Evolutionary conservation across 1,140 invertebrate genomes (phyloP), one percentile per base, ranked within the genome.

Genomic region (Hermetia illucens): DNA sequence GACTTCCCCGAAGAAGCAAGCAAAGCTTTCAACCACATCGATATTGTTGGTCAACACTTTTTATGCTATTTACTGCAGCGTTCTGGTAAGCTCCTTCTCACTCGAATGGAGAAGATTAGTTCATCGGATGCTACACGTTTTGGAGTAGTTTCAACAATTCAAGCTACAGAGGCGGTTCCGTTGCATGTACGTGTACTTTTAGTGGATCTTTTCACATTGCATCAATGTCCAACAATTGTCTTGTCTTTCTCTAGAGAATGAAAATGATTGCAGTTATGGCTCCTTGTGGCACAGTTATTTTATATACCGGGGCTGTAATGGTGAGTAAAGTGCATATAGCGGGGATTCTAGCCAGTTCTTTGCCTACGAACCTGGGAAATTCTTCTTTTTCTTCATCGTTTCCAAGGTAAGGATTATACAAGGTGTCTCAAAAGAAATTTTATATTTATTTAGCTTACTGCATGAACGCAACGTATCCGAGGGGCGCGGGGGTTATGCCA

Each of bases 211-310:
- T 38, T 40, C 36, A 34, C 21, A 36, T 41, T 42, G 44, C n/a
- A n/a, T n/a, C n/a, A n/a, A n/a, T n/a, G n/a, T n/a, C n/a, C n/a
- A n/a, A n/a, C n/a, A n/a, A n/a, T 45, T 10, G 15, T 41, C 42
- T 41, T 9, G 32, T 38, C 38, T 43, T 42, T 44, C 53, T 59
- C n/a, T 48, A 79, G 69, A 65, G 68, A 50, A 58, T 90, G 39
- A 75, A 83, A 41, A 80, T 92, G 75, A 75, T 90, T 29, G 77
- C 85, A 0, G 67, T 85, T 17, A 69, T 93, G 20, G 88, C 92
- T 64, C 66, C 77, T 17, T 71, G 66, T 33, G 80, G 81, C 9
- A 76, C 74, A 44, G 68, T 93, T n/a, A 70, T 79, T n/a, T 61
- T 95, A 12, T 91, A 91, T 56, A 87, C 82, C 4, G 89, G 90